Conservation (phyloP, 2,113 vertebrate species). For the Potamarius usumacintae region DNA sequence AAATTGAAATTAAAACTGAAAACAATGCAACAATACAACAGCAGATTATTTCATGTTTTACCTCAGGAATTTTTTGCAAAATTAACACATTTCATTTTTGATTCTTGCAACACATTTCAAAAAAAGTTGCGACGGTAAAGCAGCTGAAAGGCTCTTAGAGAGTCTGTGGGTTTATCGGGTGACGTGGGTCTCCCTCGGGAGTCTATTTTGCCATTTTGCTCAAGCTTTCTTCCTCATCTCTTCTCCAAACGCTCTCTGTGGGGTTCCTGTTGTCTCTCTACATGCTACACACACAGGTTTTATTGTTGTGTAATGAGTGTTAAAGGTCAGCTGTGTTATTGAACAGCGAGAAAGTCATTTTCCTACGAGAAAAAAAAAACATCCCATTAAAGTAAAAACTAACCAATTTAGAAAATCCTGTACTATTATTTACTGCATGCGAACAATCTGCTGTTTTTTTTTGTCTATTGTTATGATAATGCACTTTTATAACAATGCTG, state of each 20-base stretch:
- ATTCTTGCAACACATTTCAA: too few species aligned
- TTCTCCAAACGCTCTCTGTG: not conserved
- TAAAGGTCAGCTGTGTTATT: not conserved
- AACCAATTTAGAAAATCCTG: not conserved
- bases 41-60: too few species aligned
- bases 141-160: slow-evolving; percentile 1
- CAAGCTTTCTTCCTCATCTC: not conserved
- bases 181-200: not conserved
- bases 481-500: not conserved
- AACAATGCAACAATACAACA: too few species aligned
- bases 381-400: not conserved
- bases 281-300: not conserved
- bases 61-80: too few species aligned
- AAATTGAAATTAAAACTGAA: too few species aligned
- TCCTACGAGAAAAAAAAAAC: not conserved
- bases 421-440: too few species aligned
- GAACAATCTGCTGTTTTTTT: not conserved
- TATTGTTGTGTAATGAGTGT: not conserved
- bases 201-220: slow-evolving; percentile 1
- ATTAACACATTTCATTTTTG: too few species aligned
- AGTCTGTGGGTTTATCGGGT: slow-evolving; percentile 19
- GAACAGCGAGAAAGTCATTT: not conserved
- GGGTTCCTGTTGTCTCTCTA: slow-evolving; percentile 1
- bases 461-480: not conserved
- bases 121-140: not conserved